Evolutionary conservation across 1,140 invertebrate species (phyloP).

Genomic region (Drosophila erecta): DNA sequence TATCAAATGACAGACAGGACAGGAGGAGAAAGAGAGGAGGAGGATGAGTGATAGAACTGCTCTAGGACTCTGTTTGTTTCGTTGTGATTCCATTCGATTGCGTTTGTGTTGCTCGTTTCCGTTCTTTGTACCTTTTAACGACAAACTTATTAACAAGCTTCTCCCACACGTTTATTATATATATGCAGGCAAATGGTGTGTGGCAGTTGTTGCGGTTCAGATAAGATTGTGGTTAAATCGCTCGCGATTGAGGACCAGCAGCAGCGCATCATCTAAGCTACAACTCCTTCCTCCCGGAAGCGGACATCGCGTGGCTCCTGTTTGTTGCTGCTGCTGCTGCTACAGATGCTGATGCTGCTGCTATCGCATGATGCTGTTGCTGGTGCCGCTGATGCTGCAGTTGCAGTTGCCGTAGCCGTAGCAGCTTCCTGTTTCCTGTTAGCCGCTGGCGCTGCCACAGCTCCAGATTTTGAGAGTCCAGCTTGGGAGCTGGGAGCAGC

Average conservation of each 20-base stretch:
- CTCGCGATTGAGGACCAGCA: slow-evolving; percentile 47
- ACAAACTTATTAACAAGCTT: slow-evolving; percentile 76
- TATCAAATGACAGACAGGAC: slow-evolving; percentile 19
- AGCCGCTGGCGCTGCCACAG: slow-evolving; percentile 30
- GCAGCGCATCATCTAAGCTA: slow-evolving; percentile 52
- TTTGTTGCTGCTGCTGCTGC: slow-evolving; percentile 41
- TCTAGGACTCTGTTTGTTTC: slow-evolving; percentile 33
- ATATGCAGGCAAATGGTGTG: slow-evolving; percentile 73
- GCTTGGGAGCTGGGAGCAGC: slow-evolving; percentile 30
- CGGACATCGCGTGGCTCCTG: slow-evolving; percentile 57
- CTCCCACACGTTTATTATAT: slow-evolving; percentile 79
- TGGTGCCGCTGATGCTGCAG: slow-evolving; percentile 32
- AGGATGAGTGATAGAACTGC: slow-evolving; percentile 7
- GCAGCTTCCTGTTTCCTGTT: slow-evolving; percentile 40
- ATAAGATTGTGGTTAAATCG: slow-evolving; percentile 55
- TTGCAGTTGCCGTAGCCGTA: slow-evolving; percentile 30
- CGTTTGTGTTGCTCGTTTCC: slow-evolving; percentile 63
- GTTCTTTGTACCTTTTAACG: slow-evolving; percentile 60
- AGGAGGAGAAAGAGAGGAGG: slow-evolving; percentile 15
- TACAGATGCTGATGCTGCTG: slow-evolving; percentile 31
- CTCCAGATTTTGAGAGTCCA: slow-evolving; percentile 22
- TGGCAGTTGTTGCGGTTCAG: slow-evolving; percentile 74
- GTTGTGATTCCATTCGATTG: slow-evolving; percentile 22
- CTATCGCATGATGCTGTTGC: slow-evolving; percentile 22
- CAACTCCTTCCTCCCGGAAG: slow-evolving; percentile 43